Evolutionary conservation across 2,113 vertebrate genomes (phyloP).

Genomic region (Rattus norvegicus): GRCr8 NC_086039.1:134482001-134482500

Average conservation of each 20-base stretch:
- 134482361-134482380: neutral
- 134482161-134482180: neutral
- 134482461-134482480: neutral
- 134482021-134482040: too few species aligned
- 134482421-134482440: too few species aligned
- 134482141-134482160: too few species aligned
- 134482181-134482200: neutral
- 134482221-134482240: neutral
- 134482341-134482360: neutral
- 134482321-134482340: neutral
- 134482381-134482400: neutral
- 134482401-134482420: neutral
- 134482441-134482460: neutral
- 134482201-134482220: too few species aligned
- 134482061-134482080: too few species aligned
- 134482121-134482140: too few species aligned
- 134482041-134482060: too few species aligned
- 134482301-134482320: neutral
- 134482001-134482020: too few species aligned
- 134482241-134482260: neutral
- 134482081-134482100: too few species aligned
- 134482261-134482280: neutral
- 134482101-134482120: too few species aligned
- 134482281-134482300: neutral
- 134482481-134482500: neutral